Evolutionary conservation across 2,888 invertebrate genomes (phyloP).

Genomic region (Biston betularia): DNA sequence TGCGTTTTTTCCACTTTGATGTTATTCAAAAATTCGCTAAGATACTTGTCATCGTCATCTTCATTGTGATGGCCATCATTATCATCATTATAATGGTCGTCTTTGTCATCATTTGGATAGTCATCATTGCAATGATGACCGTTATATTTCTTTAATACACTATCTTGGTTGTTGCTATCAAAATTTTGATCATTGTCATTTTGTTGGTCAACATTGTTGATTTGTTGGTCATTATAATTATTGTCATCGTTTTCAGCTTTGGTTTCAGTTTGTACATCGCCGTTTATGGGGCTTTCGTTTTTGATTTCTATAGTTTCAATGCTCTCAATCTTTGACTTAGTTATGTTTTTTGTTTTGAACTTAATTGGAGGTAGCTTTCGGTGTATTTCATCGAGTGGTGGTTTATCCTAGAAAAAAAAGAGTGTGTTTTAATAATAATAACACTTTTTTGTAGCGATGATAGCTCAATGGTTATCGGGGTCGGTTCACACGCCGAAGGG

Average conservation of each 20-base stretch:
- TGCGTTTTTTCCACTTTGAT: slow-evolving; percentile 21
- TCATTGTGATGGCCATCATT: slow-evolving; percentile 11
- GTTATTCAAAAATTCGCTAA: slow-evolving; percentile 21
- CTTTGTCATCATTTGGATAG: not conserved
- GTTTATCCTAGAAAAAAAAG: slow-evolving; percentile 24
- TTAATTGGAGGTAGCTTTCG: slow-evolving; percentile 20
- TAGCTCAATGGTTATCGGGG: no score
- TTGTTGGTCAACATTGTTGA: not conserved
- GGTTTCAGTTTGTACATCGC: not conserved
- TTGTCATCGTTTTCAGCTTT: slow-evolving; percentile 12
- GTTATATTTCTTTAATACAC: not conserved
- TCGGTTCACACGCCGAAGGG: no score
- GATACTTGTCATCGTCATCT: slow-evolving; percentile 26
- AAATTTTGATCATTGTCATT: not conserved
- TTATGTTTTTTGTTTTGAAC: slow-evolving; percentile 12
- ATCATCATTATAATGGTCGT: not conserved
- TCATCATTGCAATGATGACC: not conserved
- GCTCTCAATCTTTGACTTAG: not conserved
- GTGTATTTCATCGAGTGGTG: slow-evolving; percentile 18
- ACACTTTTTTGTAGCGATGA: no score
- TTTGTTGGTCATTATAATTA: not conserved
- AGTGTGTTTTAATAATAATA: not conserved
- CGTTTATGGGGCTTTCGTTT: slow-evolving; percentile 9
- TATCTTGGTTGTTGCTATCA: not conserved
- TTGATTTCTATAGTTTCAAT: slow-evolving; percentile 14